Percentiles rank a stretch among this genome's conserved stretches.
phyloP scores from a whole-genome alignment of 2,888 invertebrate species.

The Chrysotoxum bicinctum region DNA sequence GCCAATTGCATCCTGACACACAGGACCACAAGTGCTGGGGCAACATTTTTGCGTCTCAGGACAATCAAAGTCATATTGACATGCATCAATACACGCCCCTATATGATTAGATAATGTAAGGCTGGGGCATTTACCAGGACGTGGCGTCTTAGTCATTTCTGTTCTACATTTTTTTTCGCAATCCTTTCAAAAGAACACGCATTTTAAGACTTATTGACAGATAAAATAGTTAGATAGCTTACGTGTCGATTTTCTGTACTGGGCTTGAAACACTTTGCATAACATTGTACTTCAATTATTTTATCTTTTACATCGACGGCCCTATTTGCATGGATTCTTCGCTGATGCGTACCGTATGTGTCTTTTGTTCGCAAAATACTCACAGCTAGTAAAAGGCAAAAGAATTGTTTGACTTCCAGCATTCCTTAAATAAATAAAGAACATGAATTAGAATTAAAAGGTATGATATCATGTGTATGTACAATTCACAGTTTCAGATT shows the following conservation, averaged over 20 bases:
- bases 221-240: neutral
- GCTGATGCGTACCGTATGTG: conserved; percentile 64
- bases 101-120: conserved; percentile 73
- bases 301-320: conserved; percentile 79
- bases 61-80: conserved; percentile 85
- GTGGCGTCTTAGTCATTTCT: conserved; percentile 76
- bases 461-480: neutral
- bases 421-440: conserved; percentile 51
- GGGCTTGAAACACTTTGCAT: conserved; percentile 77
- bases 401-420: conserved; percentile 65
- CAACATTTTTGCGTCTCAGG: conserved; percentile 88
- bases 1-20: conserved; percentile 86
- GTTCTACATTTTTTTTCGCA: conserved; percentile 77
- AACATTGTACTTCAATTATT: conserved; percentile 79
- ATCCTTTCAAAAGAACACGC: conserved; percentile 37
- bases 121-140: conserved; percentile 78
- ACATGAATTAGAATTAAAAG: neutral
- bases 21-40: conserved; percentile 85
- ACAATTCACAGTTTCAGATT: neutral
- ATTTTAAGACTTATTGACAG: neutral
- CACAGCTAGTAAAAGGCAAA: conserved; percentile 69
- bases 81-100: conserved; percentile 78
- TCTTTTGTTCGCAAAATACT: conserved; percentile 63
- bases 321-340: conserved; percentile 67
- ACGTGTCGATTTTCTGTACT: conserved; percentile 49